Base-by-base conservation (phyloP, 2,888 invertebrate genomes). In the Eustalomyia histrio region DNA sequence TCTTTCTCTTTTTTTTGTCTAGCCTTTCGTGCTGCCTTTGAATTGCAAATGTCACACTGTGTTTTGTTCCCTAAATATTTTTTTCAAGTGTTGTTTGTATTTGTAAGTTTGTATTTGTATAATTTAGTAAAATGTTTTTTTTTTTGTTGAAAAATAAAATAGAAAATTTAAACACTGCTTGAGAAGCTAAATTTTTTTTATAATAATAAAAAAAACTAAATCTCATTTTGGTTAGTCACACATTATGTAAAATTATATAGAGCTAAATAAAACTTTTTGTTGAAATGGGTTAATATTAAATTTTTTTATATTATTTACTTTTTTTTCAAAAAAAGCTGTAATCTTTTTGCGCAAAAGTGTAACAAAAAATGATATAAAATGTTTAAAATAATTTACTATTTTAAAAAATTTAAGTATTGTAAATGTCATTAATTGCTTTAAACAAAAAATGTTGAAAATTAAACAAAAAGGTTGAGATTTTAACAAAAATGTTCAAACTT, bases 31-130 rank as follows among this genome's bases (percentile, higher is more conserved):
- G 92, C 92, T 87, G 93, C 92, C 92, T 95, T 95, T 86, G 94
- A 93, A 92, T 92, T 94, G 93, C 96, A 96, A 91, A 95, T 92
- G 91, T 96, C 96, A 92, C 96, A 96, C 91, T 95, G 93, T 88
- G 96, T 96, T 94, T 95, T 96, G 94, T 96, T 96, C 96, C 96
- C 96, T 96, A 94, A 33, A 64, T 80, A 53, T 33, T 69, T 60
- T 61, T 65, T 43, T 52, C 10, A 29, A 24, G 21, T 72, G 39
- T 72, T 16, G 16, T 58, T 58, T 24, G 60, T n/a, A 1, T 55
- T 53, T n/a, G 57, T 74, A 72, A 47, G 21, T 76, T 17, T 72
- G 43, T 60, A 57, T 21, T 18, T 39, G 29, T 50, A 33, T 76
- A 71, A 63, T 69, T 83, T 76, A 67, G 24, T n/a, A 58, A 60